These are phyloP conservation scores for Himalopsyche anomala DNA, from an alignment of 2,888 invertebrate genomes.

Conservation along the genomic window DNA sequence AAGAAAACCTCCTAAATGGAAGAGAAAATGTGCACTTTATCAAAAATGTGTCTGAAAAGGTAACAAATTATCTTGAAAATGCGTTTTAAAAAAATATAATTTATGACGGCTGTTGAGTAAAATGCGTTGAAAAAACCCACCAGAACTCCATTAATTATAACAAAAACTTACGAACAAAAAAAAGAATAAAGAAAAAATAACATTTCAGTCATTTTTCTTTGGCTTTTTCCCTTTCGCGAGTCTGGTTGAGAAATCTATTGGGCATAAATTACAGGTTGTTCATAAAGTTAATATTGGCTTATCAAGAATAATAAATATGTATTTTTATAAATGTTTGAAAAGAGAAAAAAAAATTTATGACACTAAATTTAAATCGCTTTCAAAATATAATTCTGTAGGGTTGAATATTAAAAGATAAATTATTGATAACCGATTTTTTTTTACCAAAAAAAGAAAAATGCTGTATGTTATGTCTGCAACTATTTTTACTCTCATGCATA, in stretches of 20 bases:
- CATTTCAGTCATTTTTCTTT: conserved; percentile 53
- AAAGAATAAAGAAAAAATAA: conserved; percentile 55
- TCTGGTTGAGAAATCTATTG: conserved; percentile 3
- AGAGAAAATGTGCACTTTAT: conserved; percentile 18
- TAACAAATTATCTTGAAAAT: conserved; percentile 26
- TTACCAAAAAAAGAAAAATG: too few species aligned
- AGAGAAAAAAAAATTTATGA: too few species aligned
- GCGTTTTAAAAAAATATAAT: conserved; percentile 23
- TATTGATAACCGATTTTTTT: too few species aligned
- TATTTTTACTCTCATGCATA: too few species aligned
- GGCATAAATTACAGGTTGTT: conserved; percentile 36
- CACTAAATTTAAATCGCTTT: too few species aligned
- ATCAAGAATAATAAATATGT: too few species aligned
- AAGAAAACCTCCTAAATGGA: not conserved
- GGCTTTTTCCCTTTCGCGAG: conserved; percentile 45
- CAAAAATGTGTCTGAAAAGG: conserved; percentile 19
- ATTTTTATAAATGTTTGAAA: too few species aligned
- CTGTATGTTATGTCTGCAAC: too few species aligned
- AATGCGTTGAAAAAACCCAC: conserved; percentile 52
- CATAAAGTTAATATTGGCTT: conserved; percentile 10
- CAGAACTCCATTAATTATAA: conserved; percentile 57
- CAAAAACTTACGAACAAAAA: conserved; percentile 56
- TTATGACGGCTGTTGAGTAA: conserved; percentile 11
- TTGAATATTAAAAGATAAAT: too few species aligned
- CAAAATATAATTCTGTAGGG: too few species aligned